Conservation (phyloP, 2,888 invertebrate genomes). For the Busseola fusca region DNA sequence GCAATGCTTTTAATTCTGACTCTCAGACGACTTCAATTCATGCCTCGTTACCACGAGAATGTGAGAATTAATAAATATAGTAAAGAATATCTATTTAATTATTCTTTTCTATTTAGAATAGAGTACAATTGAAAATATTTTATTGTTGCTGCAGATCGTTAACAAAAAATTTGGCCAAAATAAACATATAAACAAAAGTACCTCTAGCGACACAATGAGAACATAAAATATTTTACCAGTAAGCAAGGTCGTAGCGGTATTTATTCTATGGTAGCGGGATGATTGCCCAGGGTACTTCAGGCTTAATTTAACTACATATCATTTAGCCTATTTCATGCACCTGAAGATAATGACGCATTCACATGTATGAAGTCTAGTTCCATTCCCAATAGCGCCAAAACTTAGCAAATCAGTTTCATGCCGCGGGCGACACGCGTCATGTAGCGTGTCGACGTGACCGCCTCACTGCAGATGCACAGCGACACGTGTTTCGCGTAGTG, state of each 20-base stretch:
- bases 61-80: no score
- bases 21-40: not conserved
- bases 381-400: slow-evolving; percentile 27
- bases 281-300: no score
- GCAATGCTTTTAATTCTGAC: not conserved
- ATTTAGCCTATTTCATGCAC: not conserved
- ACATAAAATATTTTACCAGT: not conserved
- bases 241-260: no score
- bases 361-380: not conserved
- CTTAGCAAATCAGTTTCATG: slow-evolving; percentile 41
- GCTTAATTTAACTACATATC: no score
- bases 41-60: not conserved
- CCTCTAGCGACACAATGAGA: not conserved
- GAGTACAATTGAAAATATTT: no score
- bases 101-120: no score
- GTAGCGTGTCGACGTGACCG: slow-evolving; percentile 30
- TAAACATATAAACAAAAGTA: not conserved
- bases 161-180: no score
- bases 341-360: not conserved
- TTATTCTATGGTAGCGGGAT: no score
- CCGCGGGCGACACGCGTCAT: slow-evolving; percentile 16
- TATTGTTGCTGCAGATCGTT: no score
- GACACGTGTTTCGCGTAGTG: slow-evolving; percentile 18
- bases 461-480: slow-evolving; percentile 20
- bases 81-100: no score